phyloP scores from a whole-genome alignment of 2,797 vertebrate species.

The Nyctalus aviator region DNA sequence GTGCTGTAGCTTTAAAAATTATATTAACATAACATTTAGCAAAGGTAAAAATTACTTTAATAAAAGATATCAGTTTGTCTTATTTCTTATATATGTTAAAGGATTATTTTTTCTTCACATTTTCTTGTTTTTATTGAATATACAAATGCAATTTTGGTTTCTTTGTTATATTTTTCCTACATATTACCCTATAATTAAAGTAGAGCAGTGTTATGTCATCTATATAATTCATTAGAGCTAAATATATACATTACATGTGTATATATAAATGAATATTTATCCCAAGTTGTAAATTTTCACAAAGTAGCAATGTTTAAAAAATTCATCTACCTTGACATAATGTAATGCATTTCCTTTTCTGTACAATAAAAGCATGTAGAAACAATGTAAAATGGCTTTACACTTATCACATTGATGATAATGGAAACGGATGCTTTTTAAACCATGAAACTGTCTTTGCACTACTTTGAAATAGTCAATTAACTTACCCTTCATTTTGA shows the following conservation, averaged over 20 bases:
- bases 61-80: not conserved
- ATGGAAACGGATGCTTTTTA: conserved; percentile 76
- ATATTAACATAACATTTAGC: not conserved
- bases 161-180: not conserved
- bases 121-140: not conserved
- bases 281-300: conserved; percentile 16
- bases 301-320: conserved; percentile 39
- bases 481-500: conserved; percentile 78
- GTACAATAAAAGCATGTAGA: conserved; percentile 58
- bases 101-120: not conserved
- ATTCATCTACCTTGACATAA: conserved; percentile 20
- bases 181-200: not conserved
- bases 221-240: not conserved
- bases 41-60: not conserved
- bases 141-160: not conserved
- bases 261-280: not conserved
- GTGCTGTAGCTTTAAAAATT: not conserved
- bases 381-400: conserved; percentile 71
- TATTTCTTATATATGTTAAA: not conserved
- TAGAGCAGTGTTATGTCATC: not conserved
- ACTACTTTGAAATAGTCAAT: conserved; percentile 80
- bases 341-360: conserved; percentile 34
- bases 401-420: conserved; percentile 67
- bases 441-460: conserved; percentile 67
- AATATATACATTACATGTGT: not conserved